Evolutionary conservation across 2,113 vertebrate genomes (phyloP).

Genomic region (Irena cyanogastra): DNA sequence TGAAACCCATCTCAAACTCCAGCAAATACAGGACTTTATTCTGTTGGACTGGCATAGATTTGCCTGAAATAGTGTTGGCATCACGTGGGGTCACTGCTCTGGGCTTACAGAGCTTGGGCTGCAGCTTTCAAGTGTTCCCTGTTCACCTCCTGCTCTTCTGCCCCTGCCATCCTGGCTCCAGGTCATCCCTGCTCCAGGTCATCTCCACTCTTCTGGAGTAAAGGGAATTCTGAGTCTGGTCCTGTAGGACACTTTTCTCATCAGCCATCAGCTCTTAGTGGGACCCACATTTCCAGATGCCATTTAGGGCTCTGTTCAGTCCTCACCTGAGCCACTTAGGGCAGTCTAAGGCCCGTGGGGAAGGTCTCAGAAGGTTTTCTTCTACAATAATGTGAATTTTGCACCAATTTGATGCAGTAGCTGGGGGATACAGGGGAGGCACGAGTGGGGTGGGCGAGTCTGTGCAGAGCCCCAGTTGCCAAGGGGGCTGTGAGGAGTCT

Average conservation of each 20-base stretch:
- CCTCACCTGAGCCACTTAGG: not conserved
- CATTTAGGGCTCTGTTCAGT: not conserved
- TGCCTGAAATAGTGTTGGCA: not conserved
- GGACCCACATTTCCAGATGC: not conserved
- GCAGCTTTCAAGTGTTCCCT: not conserved
- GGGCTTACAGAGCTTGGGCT: not conserved
- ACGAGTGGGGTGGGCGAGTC: not conserved
- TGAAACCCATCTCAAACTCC: not conserved
- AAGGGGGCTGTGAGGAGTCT: rapidly evolving
- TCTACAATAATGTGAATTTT: not conserved
- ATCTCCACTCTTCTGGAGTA: not conserved
- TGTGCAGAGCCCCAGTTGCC: not conserved
- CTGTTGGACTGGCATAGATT: not conserved
- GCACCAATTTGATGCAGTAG: not conserved
- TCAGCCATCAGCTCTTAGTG: not conserved
- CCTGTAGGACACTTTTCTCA: not conserved
- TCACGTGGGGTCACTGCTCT: not conserved
- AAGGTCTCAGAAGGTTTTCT: not conserved
- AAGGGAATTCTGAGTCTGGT: not conserved
- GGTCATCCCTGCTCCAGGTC: not conserved
- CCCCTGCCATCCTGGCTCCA: not conserved
- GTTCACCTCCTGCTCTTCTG: not conserved
- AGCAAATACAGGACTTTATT: not conserved
- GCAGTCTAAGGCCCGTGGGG: not conserved
- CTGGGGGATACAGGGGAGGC: not conserved